These are phyloP conservation scores for Centropus unirufus DNA, from an alignment of 2,113 vertebrate species.

Conservation along the genomic window DNA sequence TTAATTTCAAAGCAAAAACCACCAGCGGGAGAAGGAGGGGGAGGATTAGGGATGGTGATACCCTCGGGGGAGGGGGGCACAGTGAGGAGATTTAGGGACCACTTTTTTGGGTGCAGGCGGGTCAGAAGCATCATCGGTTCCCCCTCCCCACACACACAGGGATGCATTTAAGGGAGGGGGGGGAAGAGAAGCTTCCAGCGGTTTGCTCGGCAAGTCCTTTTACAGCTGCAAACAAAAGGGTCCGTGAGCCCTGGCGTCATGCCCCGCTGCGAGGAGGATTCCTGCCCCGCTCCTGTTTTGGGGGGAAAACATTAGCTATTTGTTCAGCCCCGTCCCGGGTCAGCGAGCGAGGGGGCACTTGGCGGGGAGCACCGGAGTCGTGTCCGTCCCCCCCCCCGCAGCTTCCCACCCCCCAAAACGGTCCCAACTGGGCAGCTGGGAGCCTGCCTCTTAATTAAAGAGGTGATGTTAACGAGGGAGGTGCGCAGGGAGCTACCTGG, in stretches of 20 bases:
- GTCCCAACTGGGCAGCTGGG: background rate
- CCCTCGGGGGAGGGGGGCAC: background rate
- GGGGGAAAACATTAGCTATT: background rate
- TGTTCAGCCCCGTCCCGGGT: background rate
- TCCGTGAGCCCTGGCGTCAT: conserved; percentile 68
- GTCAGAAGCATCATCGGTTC: background rate
- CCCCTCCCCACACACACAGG: background rate
- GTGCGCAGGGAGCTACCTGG: background rate
- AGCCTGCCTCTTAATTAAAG: background rate
- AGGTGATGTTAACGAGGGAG: background rate
- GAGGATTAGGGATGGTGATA: background rate
- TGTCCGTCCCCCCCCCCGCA: too few relatives aligned
- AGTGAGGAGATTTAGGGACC: background rate
- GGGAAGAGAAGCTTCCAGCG: background rate
- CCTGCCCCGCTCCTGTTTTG: conserved; percentile 10
- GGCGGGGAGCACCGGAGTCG: background rate
- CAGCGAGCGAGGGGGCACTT: background rate
- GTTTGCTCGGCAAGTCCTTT: conserved; percentile 44
- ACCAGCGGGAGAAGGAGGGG: too few relatives aligned
- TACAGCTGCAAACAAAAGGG: conserved; percentile 65
- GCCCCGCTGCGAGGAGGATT: conserved; percentile 74
- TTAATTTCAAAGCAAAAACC: background rate
- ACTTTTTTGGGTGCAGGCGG: background rate
- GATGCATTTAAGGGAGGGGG: background rate
- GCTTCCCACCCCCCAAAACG: background rate